A percentile compares a stretch with the other conserved stretches of the same genome.
phyloP scores from a whole-genome alignment of 1,140 invertebrate species.

The Brachionus manjavacas region DNA sequence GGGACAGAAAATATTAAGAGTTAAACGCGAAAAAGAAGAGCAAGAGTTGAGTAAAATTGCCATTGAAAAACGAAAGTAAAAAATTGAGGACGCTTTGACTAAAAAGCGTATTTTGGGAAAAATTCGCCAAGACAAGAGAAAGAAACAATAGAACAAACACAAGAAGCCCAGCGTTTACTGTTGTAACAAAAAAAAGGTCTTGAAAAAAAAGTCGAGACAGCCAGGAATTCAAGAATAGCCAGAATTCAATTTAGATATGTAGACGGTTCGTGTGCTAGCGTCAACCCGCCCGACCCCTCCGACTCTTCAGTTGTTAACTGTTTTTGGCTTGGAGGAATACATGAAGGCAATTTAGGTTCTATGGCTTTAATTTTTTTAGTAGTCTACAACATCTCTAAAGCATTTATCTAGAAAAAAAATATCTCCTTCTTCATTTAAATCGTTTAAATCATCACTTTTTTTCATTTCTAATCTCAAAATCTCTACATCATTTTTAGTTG shows the following conservation, averaged over 20 bases:
- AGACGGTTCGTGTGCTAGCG: conserved; percentile 66
- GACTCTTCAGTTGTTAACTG: too few species aligned
- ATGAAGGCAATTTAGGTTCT: too few species aligned
- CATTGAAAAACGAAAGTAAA: conserved; percentile 67
- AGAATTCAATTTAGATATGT: conserved; percentile 77
- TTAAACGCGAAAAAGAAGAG: conserved; percentile 69
- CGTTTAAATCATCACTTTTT: too few species aligned
- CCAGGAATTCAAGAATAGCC: conserved; percentile 56
- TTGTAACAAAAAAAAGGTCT: conserved; percentile 46
- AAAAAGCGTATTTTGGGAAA: conserved; percentile 67
- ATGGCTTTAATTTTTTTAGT: too few species aligned
- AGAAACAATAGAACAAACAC: conserved; percentile 43
- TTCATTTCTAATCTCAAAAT: too few species aligned
- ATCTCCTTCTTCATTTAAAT: too few species aligned
- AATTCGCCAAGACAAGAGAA: conserved; percentile 67
- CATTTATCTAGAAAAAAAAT: too few species aligned
- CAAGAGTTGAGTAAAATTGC: conserved; percentile 67
- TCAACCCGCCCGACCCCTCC: too few species aligned
- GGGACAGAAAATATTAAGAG: conserved; percentile 67
- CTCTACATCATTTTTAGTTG: too few species aligned
- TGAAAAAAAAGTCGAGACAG: conserved; percentile 47
- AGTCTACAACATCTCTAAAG: too few species aligned
- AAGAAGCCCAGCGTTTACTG: background rate
- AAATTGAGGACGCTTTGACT: conserved; percentile 65
- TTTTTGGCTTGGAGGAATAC: too few species aligned